Evolutionary conservation across 2,888 invertebrate species (phyloP), one percentile per base, ranked within the genome.

Genomic region (Mimas tiliae): DNA sequence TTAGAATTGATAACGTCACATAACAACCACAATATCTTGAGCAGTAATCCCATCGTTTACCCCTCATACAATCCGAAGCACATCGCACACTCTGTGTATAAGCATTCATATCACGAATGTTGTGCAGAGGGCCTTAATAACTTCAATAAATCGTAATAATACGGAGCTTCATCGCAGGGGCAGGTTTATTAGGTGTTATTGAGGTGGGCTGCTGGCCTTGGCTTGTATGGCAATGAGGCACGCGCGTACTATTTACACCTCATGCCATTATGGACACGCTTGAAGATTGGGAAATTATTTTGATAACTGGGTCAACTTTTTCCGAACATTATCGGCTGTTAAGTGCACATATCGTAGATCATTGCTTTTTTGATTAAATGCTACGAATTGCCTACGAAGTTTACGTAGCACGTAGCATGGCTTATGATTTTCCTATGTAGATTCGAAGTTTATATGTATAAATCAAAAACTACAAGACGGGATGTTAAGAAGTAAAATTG

Each of bases 111-210:
- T 62, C 65, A 65, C 62, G 50, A 62, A 62, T 62, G 51, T 52
- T 62, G 62, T 47, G 62, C 38, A 38, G 65, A 62, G 62, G 42
- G 51, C 38, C 52, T n/a, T 62, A 62, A 65, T 65, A 65, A 65
- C 65, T 50, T 42, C 62, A 52, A 65, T 65, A 65, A 65, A 65
- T 62, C 62, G 62, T 52, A 62, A 52, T 65, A 65, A 65, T 48
- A 55, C 55, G 48, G 19, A 55, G 52, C 33, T 65, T 65, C 65
- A 65, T 65, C 65, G 65, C 34, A 33, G 47, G 58, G 34, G 47
- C 34, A 45, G 53, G 55, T 65, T 65, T 65, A 65, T 65, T 65
- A 58, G 45, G 55, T 65, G 65, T 58, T 65, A 65, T 65, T 58
- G 33, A 65, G 65, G 65, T 34, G 65, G 58, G 58, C 38, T 42